A percentile compares a stretch with the other conserved stretches of the same genome.
Conservation (phyloP, 2,888 invertebrate genomes). For the Spicauda simplicius region DNA sequence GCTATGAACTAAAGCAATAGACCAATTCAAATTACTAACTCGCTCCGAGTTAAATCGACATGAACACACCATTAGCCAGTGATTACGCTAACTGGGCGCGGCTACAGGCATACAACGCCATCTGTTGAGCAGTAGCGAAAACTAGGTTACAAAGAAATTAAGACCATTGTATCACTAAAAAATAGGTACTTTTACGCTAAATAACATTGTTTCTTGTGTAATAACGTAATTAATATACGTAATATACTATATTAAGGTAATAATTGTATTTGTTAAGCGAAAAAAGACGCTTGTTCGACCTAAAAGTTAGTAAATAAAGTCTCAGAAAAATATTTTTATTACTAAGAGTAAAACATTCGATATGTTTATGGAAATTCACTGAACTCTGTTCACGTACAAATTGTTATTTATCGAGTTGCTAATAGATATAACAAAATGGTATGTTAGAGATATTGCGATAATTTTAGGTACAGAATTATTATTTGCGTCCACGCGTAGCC, state of each 20-base stretch:
- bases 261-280: no score
- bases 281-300: no score
- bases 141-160: conserved; percentile 40
- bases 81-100: not conserved
- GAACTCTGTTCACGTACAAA: not conserved
- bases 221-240: no score
- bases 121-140: conserved; percentile 28
- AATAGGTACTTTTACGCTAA: no score
- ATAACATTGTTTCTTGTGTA: no score
- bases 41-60: conserved; percentile 26
- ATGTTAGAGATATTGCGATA: conserved; percentile 2
- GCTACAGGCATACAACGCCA: conserved; percentile 34
- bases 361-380: not conserved
- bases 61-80: conserved; percentile 1
- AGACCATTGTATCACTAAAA: not conserved
- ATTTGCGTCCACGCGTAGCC: conserved; percentile 19
- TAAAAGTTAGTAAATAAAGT: no score
- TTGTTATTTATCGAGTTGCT: not conserved
- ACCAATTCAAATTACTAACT: conserved; percentile 13
- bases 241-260: no score
- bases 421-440: not conserved
- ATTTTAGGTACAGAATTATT: conserved; percentile 13
- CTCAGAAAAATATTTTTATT: no score
- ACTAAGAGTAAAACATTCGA: no score
- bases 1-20: conserved; percentile 1